phyloP scores from a whole-genome alignment of 2,888 invertebrate species.

The Altica lythri region DNA sequence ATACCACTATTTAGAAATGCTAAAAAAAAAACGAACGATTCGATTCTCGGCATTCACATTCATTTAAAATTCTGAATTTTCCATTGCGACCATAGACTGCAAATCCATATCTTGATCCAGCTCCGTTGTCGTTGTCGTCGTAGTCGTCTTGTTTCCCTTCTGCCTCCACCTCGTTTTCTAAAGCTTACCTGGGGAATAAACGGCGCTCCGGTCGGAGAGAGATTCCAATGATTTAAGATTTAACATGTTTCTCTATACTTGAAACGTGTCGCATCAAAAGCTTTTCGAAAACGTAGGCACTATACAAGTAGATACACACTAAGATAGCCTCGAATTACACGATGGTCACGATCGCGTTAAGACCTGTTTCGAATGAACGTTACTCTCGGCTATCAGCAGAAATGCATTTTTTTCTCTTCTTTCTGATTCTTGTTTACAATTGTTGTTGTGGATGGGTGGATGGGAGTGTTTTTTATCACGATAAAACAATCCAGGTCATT shows the following conservation, averaged over 20 bases:
- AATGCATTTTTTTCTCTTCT: no score
- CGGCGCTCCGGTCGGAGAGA: constrained; percentile 21
- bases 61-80: constrained; percentile 14
- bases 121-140: neutral
- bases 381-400: no score
- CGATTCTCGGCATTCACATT: no score
- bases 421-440: no score
- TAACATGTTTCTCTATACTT: constrained; percentile 30
- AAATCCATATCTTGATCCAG: constrained; percentile 12
- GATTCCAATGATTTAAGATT: constrained; percentile 31
- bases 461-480: no score
- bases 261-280: constrained; percentile 27
- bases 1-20: no score
- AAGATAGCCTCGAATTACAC: constrained; percentile 25
- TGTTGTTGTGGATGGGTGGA: no score
- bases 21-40: no score
- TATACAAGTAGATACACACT: constrained; percentile 21
- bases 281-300: constrained; percentile 23
- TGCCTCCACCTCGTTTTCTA: constrained; percentile 11
- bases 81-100: constrained; percentile 14
- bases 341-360: constrained; percentile 24
- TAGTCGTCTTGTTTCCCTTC: neutral
- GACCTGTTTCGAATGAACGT: constrained; percentile 9
- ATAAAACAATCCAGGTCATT: no score
- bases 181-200: constrained; percentile 17